Evolutionary conservation across 1,140 invertebrate species (phyloP), one percentile per base, ranked within the genome.

Genomic region (Musca domestica): DNA sequence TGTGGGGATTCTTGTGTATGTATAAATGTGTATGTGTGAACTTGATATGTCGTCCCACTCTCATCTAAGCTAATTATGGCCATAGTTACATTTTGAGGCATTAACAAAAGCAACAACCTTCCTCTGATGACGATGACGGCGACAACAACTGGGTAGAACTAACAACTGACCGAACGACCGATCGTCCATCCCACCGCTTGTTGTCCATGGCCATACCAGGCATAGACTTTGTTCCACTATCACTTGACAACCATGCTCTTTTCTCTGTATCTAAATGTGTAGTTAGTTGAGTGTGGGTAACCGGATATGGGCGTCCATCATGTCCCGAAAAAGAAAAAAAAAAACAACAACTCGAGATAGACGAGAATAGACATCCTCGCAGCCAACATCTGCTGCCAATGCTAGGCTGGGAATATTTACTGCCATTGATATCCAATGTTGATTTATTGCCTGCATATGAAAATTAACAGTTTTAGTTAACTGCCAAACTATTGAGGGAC

Each of bases 391-490:
- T 51, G 48, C 48, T 19, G 48, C 48, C 17, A 19, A 41, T 41
- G 34, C 34, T n/a, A 6, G 25, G 47, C 15, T 49, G 48, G 14
- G 2, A 51, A n/a, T 19, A 61, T 61, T 61, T 61, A 61, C 19
- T 34, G 27, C 56, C 27, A 61, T 61, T 61, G 56, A 61, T 34
- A 34, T 34, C 56, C 34, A 61, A 61, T 34, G 56, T 61, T 61
- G 56, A 61, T 61, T 61, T 61, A 61, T 61, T 61, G 56, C 27
- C 56, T 34, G 15, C n/a, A 61, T 61, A 61, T 61, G 56, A 19
- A 61, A 34, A 61, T 61, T 61, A 61, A 61, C 56, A 61, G 34
- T 34, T 61, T 61, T 34, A 61, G 56, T 61, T 34, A 61, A 61
- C 56, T 34, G 34, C 27, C 19, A 51, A 19, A 51, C n/a, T 51